phyloP scores from a whole-genome alignment of 2,888 invertebrate genomes.

The Rotaria sp. region DNA sequence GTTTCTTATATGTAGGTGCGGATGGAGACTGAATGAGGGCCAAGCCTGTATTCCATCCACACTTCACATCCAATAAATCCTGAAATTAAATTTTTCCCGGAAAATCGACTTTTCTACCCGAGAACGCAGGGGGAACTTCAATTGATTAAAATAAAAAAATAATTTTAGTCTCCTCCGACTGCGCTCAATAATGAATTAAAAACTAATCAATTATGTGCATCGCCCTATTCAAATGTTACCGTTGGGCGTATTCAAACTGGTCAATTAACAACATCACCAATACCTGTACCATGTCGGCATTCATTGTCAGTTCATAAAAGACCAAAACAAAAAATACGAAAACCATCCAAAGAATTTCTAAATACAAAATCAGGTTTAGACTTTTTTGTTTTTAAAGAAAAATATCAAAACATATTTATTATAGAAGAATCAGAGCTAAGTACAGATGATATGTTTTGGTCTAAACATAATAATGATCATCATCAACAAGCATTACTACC shows the following conservation, averaged over 20 bases:
- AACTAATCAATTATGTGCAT: background rate
- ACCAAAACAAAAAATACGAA: background rate
- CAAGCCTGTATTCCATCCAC: too few species aligned
- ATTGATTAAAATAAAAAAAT: background rate
- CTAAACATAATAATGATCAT: background rate
- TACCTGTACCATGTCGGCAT: background rate
- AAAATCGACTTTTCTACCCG: too few species aligned
- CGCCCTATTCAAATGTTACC: background rate
- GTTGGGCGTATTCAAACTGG: background rate
- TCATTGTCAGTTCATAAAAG: background rate
- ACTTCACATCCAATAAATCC: too few species aligned
- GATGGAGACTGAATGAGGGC: too few species aligned
- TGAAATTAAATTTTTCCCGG: too few species aligned
- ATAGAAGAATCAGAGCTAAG: slow-evolving; percentile 16
- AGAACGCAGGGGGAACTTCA: too few species aligned
- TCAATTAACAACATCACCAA: background rate
- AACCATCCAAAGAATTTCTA: background rate
- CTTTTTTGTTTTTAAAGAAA: background rate
- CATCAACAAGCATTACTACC: background rate
- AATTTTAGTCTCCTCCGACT: background rate
- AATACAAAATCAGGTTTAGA: background rate
- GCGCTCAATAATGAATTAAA: background rate
- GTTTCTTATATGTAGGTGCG: too few species aligned
- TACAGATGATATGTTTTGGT: slow-evolving; percentile 2
- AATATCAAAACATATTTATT: background rate